These are phyloP conservation scores for Sphenopsis melanotis DNA, from an alignment of 2,797 vertebrate genomes.

Conservation along the genomic window DNA sequence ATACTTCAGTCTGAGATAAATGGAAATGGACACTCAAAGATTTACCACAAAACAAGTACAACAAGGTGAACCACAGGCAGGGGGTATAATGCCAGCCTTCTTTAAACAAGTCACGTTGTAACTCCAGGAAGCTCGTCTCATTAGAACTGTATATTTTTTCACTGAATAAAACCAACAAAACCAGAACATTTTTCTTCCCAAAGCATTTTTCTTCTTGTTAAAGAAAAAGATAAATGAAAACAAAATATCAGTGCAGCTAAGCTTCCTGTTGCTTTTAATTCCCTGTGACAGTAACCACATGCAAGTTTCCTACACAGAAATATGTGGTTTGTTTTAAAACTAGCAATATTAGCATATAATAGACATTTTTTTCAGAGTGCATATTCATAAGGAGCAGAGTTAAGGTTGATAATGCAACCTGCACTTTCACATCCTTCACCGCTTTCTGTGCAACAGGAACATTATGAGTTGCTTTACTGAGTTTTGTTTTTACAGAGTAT, in stretches of 20 bases:
- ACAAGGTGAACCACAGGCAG: not conserved
- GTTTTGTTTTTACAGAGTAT: not conserved
- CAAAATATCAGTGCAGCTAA: not conserved
- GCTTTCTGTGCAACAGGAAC: not conserved
- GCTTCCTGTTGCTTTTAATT: conserved; percentile 28
- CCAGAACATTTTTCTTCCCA: not conserved
- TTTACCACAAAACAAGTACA: not conserved
- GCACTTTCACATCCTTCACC: not conserved
- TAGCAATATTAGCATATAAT: not conserved
- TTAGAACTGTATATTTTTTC: not conserved
- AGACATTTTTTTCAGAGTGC: not conserved
- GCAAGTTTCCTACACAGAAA: conserved; percentile 20
- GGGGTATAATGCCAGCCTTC: not conserved
- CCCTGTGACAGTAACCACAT: not conserved
- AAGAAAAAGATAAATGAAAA: conserved; percentile 14
- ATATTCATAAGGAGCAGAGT: not conserved
- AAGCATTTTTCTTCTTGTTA: conserved; percentile 2
- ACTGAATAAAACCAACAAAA: not conserved
- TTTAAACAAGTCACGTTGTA: not conserved
- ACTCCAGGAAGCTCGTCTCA: conserved; percentile 21
- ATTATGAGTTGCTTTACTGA: not conserved
- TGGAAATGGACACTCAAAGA: not conserved
- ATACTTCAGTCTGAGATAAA: not conserved
- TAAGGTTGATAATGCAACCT: not conserved
- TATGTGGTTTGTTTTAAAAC: conserved; percentile 29